Percentiles rank a stretch among this genome's conserved stretches.
These are phyloP conservation scores for Scomberomorus guttatus DNA, from an alignment of 2,797 vertebrate species.

Conservation along the genomic window DNA sequence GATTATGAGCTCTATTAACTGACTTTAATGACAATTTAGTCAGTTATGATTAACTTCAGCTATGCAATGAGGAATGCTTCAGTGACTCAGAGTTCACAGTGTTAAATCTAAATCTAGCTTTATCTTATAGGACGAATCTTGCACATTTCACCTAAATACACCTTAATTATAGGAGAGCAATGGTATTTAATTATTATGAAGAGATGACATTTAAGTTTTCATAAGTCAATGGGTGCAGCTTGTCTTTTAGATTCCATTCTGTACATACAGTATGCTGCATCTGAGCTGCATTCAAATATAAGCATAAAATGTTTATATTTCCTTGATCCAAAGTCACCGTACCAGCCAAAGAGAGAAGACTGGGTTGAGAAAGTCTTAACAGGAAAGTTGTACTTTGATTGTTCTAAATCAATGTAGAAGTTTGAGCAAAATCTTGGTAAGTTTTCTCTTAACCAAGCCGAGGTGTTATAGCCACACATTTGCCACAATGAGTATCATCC, in stretches of 20 bases:
- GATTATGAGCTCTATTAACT: background rate
- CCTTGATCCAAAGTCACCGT: background rate
- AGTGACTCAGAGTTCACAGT: background rate
- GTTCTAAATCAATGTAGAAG: too few relatives aligned
- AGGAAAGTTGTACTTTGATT: too few relatives aligned
- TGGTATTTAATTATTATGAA: background rate
- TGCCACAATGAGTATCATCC: too few relatives aligned
- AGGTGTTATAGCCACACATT: too few relatives aligned
- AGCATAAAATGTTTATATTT: background rate
- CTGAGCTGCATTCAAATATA: background rate
- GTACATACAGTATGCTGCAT: background rate
- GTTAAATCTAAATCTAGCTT: background rate
- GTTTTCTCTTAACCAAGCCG: too few relatives aligned
- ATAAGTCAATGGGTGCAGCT: background rate
- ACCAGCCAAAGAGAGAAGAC: background rate
- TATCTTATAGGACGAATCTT: background rate
- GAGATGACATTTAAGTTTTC: background rate
- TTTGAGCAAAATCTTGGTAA: too few relatives aligned
- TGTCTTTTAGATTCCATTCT: background rate
- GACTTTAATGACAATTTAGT: background rate
- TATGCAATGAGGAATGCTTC: slow-evolving; percentile 2
- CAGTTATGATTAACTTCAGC: background rate
- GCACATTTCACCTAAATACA: background rate
- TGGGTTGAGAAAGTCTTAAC: background rate
- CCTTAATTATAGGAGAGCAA: background rate